Evolutionary conservation across 2,797 vertebrate species (phyloP).

Genomic region (Orestias chungarensis): DNA sequence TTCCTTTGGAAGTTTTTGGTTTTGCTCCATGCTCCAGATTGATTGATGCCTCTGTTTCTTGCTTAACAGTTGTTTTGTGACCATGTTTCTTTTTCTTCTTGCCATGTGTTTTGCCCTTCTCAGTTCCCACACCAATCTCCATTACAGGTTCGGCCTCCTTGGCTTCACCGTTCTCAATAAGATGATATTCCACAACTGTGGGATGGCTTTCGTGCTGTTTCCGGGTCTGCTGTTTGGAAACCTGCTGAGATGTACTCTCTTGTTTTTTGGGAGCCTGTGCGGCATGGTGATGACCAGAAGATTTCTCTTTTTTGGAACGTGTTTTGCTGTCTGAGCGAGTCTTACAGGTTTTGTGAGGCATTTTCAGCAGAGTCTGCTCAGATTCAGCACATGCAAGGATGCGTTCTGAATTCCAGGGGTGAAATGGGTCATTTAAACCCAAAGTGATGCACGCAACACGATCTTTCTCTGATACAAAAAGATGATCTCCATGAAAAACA

Average conservation of each 20-base stretch:
- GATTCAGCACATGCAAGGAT: background rate
- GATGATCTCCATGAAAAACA: conserved; percentile 49
- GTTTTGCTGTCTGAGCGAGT: conserved; percentile 59
- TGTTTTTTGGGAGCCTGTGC: conserved; percentile 60
- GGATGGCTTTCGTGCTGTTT: conserved; percentile 61
- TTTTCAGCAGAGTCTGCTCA: conserved; percentile 42
- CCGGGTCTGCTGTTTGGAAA: conserved; percentile 44
- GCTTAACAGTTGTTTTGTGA: conserved; percentile 50
- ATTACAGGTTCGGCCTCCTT: conserved; percentile 42
- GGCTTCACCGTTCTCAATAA: conserved; percentile 25
- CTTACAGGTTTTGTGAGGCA: conserved; percentile 77
- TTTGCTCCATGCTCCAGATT: conserved; percentile 60
- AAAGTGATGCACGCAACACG: conserved; percentile 70
- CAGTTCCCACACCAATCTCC: conserved; percentile 53
- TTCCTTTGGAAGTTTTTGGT: conserved; percentile 58
- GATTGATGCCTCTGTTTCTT: conserved; percentile 41
- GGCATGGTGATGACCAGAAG: conserved; percentile 43
- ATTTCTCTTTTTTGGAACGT: conserved; percentile 72
- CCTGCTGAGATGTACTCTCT: conserved; percentile 51
- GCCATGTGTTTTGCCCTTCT: conserved; percentile 72
- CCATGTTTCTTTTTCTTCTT: conserved; percentile 82
- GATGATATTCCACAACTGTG: conserved; percentile 20
- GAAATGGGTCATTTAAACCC: conserved; percentile 65
- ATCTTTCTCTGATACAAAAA: conserved; percentile 61
- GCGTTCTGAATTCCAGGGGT: conserved; percentile 36